These are phyloP conservation scores for Sciurus carolinensis DNA, from an alignment of 2,797 vertebrate species.

Conservation along the genomic window DNA sequence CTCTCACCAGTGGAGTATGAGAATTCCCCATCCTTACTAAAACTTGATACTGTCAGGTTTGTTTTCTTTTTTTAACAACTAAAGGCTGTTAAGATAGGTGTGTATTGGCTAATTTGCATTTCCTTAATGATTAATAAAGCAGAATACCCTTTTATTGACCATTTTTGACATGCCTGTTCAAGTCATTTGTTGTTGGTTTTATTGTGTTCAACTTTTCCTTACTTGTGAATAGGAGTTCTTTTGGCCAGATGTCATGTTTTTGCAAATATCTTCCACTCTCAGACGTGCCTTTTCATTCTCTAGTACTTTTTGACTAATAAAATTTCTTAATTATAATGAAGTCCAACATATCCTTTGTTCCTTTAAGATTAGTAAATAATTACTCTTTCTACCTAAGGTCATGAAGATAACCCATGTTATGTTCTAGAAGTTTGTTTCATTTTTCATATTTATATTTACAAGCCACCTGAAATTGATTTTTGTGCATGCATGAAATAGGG, in stretches of 20 bases:
- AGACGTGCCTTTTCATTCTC: background rate
- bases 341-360: background rate
- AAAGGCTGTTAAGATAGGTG: background rate
- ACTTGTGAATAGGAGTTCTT: background rate
- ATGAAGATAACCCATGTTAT: background rate
- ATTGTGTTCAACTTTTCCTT: background rate
- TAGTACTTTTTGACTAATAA: background rate
- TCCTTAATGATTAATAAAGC: background rate
- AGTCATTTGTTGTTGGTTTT: background rate
- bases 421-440: background rate
- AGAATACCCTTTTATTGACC: background rate
- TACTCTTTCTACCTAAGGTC: background rate
- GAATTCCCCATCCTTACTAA: background rate
- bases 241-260: background rate
- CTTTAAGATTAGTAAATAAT: background rate
- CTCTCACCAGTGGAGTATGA: too few relatives aligned
- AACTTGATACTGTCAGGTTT: background rate
- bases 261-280: background rate
- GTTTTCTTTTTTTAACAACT: background rate
- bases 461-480: background rate
- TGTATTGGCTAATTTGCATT: background rate
- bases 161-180: background rate
- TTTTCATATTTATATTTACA: background rate
- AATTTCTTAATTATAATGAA: background rate
- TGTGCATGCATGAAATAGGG: background rate